Evolutionary conservation across 2,113 vertebrate genomes (phyloP), one percentile per base, ranked within the genome.

Genomic region (rat (Rattus norvegicus)): DNA sequence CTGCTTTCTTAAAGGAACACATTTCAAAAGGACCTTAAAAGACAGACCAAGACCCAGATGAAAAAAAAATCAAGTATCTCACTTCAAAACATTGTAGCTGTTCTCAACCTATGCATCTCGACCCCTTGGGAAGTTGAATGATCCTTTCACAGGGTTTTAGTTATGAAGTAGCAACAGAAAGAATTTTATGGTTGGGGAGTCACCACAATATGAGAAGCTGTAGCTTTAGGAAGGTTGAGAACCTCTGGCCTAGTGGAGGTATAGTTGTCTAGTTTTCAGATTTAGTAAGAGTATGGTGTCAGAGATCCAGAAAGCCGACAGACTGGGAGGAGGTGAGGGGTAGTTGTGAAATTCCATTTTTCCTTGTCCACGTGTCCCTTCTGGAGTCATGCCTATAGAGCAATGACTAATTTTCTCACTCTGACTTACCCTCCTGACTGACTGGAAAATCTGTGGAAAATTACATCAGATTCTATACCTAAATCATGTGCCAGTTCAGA

Each of bases 21-120:
- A 92, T 65, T 56, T 39, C 19, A 92, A 91, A 95, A 70, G 54
- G 16, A 88, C 52, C 63, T n/a, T 52, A 49, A 94, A 94, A 70
- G 59, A 52, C 26, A 47, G 14, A 88, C 22, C 20, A 88, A 17
- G 63, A n/a, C 19, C 14, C 52, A 20, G 7, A 70, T 22, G 13
- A 22, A 52, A 24, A 30, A 61, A 30, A 91, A 16, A 36, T 36
- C 11, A 61, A 30, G 33, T 1, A 36, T 24, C 54, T 39, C 54
- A 14, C 2, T 56, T 80, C 9, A 80, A 36, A 54, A 80, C 22
- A 56, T 4, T 1, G 2, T n/a, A 72, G 70, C 1, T 16, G 7
- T 72, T 72, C 6, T 36, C 69, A 70, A 70, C 33, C 33, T 36
- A 33, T 2, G 69, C 69, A 70, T 17, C 33, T n/a, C 36, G 20